Evolutionary conservation across 2,797 vertebrate species (phyloP).

Genomic region (Channallabes apus): DNA sequence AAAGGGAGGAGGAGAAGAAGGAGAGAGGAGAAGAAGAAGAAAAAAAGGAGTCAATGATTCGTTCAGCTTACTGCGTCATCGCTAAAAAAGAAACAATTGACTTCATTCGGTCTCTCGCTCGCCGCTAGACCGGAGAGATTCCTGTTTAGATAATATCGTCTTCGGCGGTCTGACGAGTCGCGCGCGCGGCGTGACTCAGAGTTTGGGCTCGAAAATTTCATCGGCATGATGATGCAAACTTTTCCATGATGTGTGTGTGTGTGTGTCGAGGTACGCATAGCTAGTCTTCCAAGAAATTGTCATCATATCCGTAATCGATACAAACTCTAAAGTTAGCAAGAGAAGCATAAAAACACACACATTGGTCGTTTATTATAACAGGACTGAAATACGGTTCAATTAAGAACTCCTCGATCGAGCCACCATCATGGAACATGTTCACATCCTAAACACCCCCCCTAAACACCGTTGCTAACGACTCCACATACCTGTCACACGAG

Average conservation of each 20-base stretch:
- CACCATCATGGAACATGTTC: constrained; percentile 60
- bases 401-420: constrained; percentile 61
- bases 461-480: constrained; percentile 6
- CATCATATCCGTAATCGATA: neutral
- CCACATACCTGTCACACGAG: constrained; percentile 29
- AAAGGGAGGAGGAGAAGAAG: no score
- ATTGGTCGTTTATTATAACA: neutral
- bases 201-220: constrained; percentile 60
- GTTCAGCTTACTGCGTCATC: constrained; percentile 44
- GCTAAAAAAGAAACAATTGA: constrained; percentile 42
- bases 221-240: constrained; percentile 59
- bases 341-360: neutral
- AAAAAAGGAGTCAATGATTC: constrained; percentile 1
- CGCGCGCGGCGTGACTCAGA: constrained; percentile 66
- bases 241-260: constrained; percentile 64
- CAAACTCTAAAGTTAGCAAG: neutral
- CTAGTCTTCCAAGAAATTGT: neutral
- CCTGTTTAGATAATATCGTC: constrained; percentile 48
- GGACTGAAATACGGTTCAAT: constrained; percentile 46
- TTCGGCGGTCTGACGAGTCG: constrained; percentile 52
- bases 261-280: constrained; percentile 1
- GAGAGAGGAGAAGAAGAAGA: no score
- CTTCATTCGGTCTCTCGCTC: constrained; percentile 34
- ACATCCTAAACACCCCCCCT: neutral
- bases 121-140: constrained; percentile 27